These are phyloP conservation scores for Eulithis testata DNA, from an alignment of 2,888 invertebrate species.

Conservation along the genomic window DNA sequence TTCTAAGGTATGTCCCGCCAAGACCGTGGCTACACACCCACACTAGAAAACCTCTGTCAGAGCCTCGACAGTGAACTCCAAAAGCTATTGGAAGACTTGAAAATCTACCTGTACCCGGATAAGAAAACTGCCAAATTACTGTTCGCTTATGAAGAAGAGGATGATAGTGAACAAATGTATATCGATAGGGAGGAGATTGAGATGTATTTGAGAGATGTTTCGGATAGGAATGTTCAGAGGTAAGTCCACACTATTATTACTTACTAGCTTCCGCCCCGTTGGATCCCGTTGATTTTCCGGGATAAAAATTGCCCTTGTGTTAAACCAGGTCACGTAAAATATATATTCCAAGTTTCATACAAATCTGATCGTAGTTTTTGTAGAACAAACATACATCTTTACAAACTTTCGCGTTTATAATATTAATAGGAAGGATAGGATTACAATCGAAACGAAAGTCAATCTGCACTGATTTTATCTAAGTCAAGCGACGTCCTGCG, in stretches of 20 bases:
- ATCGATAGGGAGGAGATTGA: constrained; percentile 80
- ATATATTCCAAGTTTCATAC: no score
- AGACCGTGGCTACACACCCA: constrained; percentile 90
- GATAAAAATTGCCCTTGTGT: no score
- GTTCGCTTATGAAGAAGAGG: constrained; percentile 70
- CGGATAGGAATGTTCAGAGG: constrained; percentile 77
- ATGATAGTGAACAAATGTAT: constrained; percentile 66
- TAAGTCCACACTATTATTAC: constrained; percentile 44
- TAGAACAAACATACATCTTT: no score
- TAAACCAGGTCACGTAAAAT: no score
- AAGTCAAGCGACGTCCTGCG: no score
- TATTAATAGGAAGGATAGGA: no score
- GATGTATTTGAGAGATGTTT: constrained; percentile 78
- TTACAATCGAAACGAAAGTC: no score
- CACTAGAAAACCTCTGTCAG: constrained; percentile 88
- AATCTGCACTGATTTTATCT: no score
- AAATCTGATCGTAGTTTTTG: no score
- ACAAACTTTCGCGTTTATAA: no score
- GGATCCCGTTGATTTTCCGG: no score
- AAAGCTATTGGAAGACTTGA: constrained; percentile 87
- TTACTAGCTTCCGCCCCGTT: no score
- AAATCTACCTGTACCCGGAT: constrained; percentile 86
- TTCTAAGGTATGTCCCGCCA: constrained; percentile 87
- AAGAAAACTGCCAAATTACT: constrained; percentile 64
- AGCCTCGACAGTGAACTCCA: constrained; percentile 86